Conservation (phyloP, 37 sponge, comb jelly and placozoan genomes). For the Oopsacas minuta region DNA sequence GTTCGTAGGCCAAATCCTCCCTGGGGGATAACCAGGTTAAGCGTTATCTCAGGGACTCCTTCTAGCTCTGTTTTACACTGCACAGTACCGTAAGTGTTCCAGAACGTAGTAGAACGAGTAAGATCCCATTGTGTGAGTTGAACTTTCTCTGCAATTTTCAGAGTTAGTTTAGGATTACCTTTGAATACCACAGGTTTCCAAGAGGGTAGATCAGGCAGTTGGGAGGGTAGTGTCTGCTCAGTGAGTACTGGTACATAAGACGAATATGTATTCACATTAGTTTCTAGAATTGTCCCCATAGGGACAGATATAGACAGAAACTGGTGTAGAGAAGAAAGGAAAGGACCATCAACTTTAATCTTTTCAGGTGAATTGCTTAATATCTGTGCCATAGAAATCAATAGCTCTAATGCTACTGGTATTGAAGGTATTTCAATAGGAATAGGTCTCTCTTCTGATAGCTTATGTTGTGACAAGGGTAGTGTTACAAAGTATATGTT, state of each 20-base stretch:
- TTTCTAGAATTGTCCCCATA: neutral
- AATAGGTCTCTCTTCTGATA: constrained; percentile 29
- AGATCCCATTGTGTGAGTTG: constrained; percentile 21
- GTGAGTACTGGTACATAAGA: neutral
- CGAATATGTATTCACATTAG: neutral
- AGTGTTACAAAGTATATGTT: constrained; percentile 42
- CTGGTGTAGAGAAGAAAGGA: constrained; percentile 12
- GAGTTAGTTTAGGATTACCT: constrained; percentile 32
- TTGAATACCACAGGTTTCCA: constrained; percentile 48
- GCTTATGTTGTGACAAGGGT: constrained; percentile 31
- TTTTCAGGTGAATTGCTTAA: constrained; percentile 25
- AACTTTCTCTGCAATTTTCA: constrained; percentile 52
- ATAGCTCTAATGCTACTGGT: constrained; percentile 38
- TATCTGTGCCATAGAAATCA: constrained; percentile 46
- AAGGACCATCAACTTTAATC: neutral
- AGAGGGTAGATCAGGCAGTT: constrained; percentile 42
- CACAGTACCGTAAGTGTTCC: constrained; percentile 59
- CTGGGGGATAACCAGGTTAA: constrained; percentile 41
- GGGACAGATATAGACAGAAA: neutral
- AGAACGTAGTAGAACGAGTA: neutral
- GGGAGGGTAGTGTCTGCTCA: neutral
- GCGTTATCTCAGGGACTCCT: constrained; percentile 57
- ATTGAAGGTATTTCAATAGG: constrained; percentile 46
- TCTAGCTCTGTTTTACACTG: constrained; percentile 76
- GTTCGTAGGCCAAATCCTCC: constrained; percentile 39